Percentiles rank a stretch among this genome's conserved stretches.
These are phyloP conservation scores for Tetrapedia diversipes DNA, from an alignment of 2,888 invertebrate genomes.

Conservation along the genomic window DNA sequence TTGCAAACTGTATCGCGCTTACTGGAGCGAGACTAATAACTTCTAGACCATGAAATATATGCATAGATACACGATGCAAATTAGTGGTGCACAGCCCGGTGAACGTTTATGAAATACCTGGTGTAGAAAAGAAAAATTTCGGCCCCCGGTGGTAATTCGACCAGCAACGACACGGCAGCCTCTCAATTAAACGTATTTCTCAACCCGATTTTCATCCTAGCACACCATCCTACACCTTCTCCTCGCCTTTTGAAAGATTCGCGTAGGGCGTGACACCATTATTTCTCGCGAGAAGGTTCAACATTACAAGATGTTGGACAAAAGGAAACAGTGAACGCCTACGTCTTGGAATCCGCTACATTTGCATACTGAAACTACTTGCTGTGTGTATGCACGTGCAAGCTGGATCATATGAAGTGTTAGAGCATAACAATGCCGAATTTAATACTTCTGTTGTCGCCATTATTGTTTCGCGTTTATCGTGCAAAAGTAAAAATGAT, in stretches of 20 bases:
- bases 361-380: not conserved
- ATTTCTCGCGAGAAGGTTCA: constrained; percentile 9
- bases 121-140: constrained; percentile 37
- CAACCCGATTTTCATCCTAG: not conserved
- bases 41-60: constrained; percentile 59
- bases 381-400: no score
- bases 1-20: constrained; percentile 66
- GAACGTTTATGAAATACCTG: constrained; percentile 45
- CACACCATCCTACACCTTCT: not conserved
- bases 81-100: constrained; percentile 38
- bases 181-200: not conserved
- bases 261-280: not conserved
- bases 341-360: not conserved
- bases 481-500: no score
- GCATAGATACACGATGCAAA: constrained; percentile 55
- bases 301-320: constrained; percentile 4
- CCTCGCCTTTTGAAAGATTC: not conserved
- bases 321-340: not conserved
- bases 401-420: no score
- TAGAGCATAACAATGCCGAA: no score
- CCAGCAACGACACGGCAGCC: not conserved
- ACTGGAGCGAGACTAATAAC: constrained; percentile 67
- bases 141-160: not conserved
- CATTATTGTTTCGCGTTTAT: no score
- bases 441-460: no score